Evolutionary conservation across 2,113 vertebrate species (phyloP), one percentile per base, ranked within the genome.

Genomic region (Anas platyrhynchos): DNA sequence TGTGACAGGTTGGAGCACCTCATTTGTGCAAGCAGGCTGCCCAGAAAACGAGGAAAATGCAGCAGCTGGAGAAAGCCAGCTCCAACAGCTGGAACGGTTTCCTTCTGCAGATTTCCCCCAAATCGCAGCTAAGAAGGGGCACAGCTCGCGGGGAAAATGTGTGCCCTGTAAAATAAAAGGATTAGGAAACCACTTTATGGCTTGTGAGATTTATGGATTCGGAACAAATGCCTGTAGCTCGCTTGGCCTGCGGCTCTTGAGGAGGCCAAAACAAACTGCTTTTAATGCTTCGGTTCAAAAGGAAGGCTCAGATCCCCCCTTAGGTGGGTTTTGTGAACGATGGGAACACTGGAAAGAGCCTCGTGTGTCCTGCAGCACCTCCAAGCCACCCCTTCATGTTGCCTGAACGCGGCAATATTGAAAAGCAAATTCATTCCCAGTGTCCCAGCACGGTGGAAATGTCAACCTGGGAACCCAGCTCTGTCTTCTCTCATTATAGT

Each of bases 141-240:
- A 67, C 0, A 7, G 36, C 75, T 88, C 4, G 1, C 54, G 41
- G 54, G 71, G 83, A 80, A 83, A 95, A 67, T 44, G 74, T 46
- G 59, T 91, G 79, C 75, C 83, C 83, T 77, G 69, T 84, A n/a
- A 62, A 88, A 84, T 84, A 72, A 88, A 93, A 88, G 58, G 83
- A 91, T 93, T 91, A 93, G 52, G 74, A 88, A 91, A 91, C 75
- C 4, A 4, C 74, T 84, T 88, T 77, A 85, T 54, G 80, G 83
- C 69, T 91, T 77, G 79, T 41, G 34, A 84, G 83, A 93, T 88
- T 81, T 91, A 91, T 63, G 69, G 58, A 41, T 79, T 84, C 69
- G 46, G 91, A 81, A 62, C 69, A 84, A 93, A 80, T 13, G 44
- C 34, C 73, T 61, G 34, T 31, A 84, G 55, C 73, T 86, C 52